phyloP scores from a whole-genome alignment of 1,140 invertebrate genomes.

The Rhyacophila brunnea region DNA sequence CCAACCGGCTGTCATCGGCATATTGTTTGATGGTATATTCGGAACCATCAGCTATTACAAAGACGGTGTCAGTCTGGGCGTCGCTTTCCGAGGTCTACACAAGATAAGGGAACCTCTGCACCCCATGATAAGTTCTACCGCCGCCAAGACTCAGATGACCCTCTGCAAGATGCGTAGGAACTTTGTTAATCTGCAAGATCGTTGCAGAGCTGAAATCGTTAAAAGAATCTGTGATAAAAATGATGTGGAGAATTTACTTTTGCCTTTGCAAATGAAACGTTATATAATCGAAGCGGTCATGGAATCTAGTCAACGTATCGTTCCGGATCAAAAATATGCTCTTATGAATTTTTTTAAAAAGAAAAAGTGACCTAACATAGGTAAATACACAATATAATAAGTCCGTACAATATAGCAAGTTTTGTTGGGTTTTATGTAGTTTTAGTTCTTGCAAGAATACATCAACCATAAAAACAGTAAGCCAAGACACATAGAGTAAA shows the following conservation, averaged over 20 bases:
- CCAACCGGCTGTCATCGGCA: slow-evolving; percentile 63
- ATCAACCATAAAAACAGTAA: no score
- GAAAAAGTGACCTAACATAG: no score
- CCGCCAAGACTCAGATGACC: slow-evolving; percentile 74
- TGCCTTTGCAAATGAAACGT: slow-evolving; percentile 49
- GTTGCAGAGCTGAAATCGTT: slow-evolving; percentile 58
- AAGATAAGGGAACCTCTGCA: slow-evolving; percentile 63
- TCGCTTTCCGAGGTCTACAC: slow-evolving; percentile 58
- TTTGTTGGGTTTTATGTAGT: no score
- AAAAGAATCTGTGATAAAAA: slow-evolving; percentile 43
- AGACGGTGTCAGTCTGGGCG: slow-evolving; percentile 64
- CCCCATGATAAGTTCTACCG: slow-evolving; percentile 71
- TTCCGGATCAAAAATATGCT: slow-evolving; percentile 1
- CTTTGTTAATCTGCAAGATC: slow-evolving; percentile 68
- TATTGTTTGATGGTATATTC: slow-evolving; percentile 66
- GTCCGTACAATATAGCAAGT: no score
- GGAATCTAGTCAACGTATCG: slow-evolving; percentile 22
- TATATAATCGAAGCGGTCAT: slow-evolving; percentile 53
- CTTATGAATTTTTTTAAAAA: not conserved
- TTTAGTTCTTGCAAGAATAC: no score
- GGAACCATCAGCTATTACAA: slow-evolving; percentile 75
- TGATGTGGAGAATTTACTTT: slow-evolving; percentile 50
- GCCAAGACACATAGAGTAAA: no score
- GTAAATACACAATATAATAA: no score
- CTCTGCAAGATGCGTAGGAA: slow-evolving; percentile 57